Conservation (phyloP, 1,140 invertebrate genomes). For the Drosophila sproati region DNA sequence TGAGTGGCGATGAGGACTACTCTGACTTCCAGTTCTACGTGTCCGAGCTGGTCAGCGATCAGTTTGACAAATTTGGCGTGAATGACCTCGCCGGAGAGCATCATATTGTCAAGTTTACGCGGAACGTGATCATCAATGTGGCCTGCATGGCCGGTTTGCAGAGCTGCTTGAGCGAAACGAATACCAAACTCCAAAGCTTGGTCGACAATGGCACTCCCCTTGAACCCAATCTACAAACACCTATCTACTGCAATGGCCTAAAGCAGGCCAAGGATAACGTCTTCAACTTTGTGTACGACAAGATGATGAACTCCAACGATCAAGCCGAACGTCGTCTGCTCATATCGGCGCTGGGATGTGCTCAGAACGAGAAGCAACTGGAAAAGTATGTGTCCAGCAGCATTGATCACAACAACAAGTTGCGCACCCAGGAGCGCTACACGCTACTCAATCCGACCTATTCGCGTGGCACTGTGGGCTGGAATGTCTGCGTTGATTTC, state of each 20-base stretch:
- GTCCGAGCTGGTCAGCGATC: conserved; percentile 71
- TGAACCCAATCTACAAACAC: conserved; percentile 69
- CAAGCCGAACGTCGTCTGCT: conserved; percentile 85
- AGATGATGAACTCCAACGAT: conserved; percentile 86
- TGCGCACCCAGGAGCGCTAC: conserved; percentile 68
- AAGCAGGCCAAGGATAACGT: conserved; percentile 86
- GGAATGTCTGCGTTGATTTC: conserved; percentile 65
- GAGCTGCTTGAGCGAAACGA: conserved; percentile 85
- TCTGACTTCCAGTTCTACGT: conserved; percentile 62
- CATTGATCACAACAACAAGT: conserved; percentile 49
- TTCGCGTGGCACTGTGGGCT: conserved; percentile 63
- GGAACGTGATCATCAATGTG: conserved; percentile 84
- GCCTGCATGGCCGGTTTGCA: conserved; percentile 85
- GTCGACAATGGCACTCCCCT: conserved; percentile 83
- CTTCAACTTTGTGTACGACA: conserved; percentile 88
- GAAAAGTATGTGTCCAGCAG: conserved; percentile 70
- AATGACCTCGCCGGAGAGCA: conserved; percentile 79
- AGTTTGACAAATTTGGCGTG: conserved; percentile 79
- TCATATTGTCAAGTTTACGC: conserved; percentile 77
- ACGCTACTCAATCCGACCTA: conserved; percentile 68
- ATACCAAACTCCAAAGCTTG: conserved; percentile 65
- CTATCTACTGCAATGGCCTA: conserved; percentile 89
- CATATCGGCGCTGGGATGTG: conserved; percentile 87
- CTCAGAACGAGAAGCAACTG: conserved; percentile 68
- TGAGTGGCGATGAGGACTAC: conserved; percentile 62